These are phyloP conservation scores for Platycnemis pennipes DNA, from an alignment of 2,888 invertebrate species.

Conservation along the genomic window DNA sequence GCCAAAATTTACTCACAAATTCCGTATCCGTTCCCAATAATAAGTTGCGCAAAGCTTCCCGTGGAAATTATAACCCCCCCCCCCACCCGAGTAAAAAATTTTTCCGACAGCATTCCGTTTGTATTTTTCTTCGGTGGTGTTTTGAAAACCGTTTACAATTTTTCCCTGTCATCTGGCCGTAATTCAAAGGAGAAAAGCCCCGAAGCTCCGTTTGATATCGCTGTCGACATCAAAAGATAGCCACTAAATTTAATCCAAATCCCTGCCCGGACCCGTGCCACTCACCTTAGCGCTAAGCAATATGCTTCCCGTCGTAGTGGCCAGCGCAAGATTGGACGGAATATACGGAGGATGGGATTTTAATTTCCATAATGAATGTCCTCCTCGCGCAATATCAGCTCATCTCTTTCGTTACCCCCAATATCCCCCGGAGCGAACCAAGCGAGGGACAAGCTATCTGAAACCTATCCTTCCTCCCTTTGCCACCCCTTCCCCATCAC, in stretches of 20 bases:
- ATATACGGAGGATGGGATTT: constrained; percentile 52
- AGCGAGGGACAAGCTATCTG: background rate
- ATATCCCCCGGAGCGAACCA: constrained; percentile 49
- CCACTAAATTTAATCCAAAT: constrained; percentile 63
- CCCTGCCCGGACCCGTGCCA: background rate
- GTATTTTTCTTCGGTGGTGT: background rate
- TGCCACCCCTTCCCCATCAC: background rate
- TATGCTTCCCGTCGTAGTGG: constrained; percentile 40
- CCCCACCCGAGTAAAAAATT: background rate
- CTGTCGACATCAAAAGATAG: constrained; percentile 55
- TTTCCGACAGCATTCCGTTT: background rate
- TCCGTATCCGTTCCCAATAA: background rate
- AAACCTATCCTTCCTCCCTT: background rate
- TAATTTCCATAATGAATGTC: constrained; percentile 64
- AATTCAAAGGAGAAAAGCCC: constrained; percentile 23
- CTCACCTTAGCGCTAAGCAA: constrained; percentile 53
- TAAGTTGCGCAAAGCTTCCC: background rate
- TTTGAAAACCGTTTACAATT: constrained; percentile 30
- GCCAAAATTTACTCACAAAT: background rate
- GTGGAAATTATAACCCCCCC: background rate
- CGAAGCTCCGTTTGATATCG: constrained; percentile 37
- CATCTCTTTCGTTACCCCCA: constrained; percentile 49
- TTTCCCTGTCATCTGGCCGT: background rate
- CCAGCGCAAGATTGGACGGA: constrained; percentile 41
- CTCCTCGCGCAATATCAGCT: constrained; percentile 56